phyloP scores from a whole-genome alignment of 2,113 vertebrate species.

The Stomatorhinus ivindoensis region DNA sequence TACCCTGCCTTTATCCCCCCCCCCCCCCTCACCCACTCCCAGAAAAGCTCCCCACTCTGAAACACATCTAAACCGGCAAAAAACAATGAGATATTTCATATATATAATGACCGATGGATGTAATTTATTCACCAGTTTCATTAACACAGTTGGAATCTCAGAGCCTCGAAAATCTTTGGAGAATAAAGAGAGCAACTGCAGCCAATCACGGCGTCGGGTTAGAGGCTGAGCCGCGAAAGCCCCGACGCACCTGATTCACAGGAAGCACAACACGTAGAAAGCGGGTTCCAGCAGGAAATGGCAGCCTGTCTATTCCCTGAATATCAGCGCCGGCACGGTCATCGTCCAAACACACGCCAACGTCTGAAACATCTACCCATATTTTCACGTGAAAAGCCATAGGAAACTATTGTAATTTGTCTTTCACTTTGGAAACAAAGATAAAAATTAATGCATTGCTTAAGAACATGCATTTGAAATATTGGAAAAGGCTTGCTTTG shows the following conservation, averaged over 20 bases:
- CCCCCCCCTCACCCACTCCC: background rate
- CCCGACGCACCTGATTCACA: background rate
- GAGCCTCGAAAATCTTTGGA: background rate
- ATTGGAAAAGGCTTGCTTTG: background rate
- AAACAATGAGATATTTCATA: background rate
- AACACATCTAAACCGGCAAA: background rate
- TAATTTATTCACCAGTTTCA: conserved; percentile 2
- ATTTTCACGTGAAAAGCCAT: background rate
- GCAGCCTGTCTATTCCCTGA: background rate
- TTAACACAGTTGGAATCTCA: background rate
- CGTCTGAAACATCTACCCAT: background rate
- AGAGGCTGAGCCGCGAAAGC: background rate
- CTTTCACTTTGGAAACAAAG: background rate
- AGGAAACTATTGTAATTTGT: background rate
- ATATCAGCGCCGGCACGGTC: background rate
- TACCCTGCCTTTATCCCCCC: background rate
- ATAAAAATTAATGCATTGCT: background rate
- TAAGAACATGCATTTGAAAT: background rate
- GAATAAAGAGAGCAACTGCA: background rate
- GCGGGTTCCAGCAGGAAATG: background rate
- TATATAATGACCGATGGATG: background rate
- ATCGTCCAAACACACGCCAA: background rate
- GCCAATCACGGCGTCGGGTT: background rate
- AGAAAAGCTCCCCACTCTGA: background rate
- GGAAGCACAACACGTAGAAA: background rate